Conservation (phyloP, 2,113 vertebrate species). For the Hirundichthys speculiger region DNA sequence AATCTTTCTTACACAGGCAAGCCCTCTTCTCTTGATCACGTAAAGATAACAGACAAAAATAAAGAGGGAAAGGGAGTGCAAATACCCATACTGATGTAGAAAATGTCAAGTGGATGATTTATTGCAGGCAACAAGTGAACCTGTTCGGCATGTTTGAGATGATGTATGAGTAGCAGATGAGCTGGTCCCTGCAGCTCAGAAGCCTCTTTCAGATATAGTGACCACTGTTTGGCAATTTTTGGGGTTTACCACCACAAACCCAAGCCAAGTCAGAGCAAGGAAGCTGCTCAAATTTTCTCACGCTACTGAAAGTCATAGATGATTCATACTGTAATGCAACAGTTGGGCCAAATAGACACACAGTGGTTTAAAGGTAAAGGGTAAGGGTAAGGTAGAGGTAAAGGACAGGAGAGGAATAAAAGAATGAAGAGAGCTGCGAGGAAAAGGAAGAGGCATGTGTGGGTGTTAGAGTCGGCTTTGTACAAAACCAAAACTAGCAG, state of each 20-base stretch:
- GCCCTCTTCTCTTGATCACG: neutral
- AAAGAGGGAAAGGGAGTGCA: neutral
- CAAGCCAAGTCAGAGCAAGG: neutral
- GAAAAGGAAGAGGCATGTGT: constrained; percentile 8
- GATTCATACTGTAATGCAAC: neutral
- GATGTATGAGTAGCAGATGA: neutral
- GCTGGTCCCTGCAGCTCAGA: neutral
- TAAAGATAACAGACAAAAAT: constrained; percentile 11
- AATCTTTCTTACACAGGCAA: constrained; percentile 2
- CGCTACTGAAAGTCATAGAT: neutral
- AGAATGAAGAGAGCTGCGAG: neutral
- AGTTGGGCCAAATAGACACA: constrained; percentile 5
- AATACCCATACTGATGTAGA: constrained; percentile 1
- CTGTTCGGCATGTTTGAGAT: constrained; percentile 26
- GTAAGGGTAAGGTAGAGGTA: too few relatives aligned
- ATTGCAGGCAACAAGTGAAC: constrained; percentile 29
- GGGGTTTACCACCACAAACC: neutral
- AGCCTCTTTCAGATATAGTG: neutral
- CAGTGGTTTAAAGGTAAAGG: too few relatives aligned
- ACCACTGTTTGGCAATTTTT: too few relatives aligned
- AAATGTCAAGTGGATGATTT: constrained; percentile 43
- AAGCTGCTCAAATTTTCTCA: neutral
- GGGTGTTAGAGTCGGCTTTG: neutral
- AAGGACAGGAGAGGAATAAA: neutral
- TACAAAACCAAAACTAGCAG: too few relatives aligned